phyloP scores from a whole-genome alignment of 2,113 vertebrate genomes.

The Spilogale gracilis region DNA sequence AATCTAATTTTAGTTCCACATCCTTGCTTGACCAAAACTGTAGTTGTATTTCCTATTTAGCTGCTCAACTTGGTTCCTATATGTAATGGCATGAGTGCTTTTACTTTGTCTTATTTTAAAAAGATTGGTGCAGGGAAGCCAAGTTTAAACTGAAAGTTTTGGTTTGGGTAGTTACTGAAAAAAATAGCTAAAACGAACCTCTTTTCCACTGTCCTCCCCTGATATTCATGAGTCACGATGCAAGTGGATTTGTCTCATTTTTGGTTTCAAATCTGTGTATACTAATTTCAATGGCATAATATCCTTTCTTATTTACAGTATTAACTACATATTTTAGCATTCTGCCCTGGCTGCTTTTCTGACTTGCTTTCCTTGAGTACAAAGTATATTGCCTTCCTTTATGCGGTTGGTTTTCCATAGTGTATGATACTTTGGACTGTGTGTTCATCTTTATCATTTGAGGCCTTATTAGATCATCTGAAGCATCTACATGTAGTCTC shows the following conservation, averaged over 20 bases:
- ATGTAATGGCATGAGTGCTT: neutral
- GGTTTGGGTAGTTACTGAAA: neutral
- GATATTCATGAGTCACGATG: neutral
- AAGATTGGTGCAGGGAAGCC: neutral
- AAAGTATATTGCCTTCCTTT: neutral
- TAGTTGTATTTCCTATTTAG: neutral
- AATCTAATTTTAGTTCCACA: conserved; percentile 47
- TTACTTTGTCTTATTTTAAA: conserved; percentile 15
- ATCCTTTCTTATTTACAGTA: neutral
- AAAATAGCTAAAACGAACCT: neutral
- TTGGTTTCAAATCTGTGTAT: neutral
- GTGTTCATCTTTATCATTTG: neutral
- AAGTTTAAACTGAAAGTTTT: conserved; percentile 20
- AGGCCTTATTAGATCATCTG: neutral
- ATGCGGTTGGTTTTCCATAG: neutral
- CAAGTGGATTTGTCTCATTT: neutral
- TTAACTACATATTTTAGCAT: neutral
- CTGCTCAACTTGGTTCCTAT: neutral
- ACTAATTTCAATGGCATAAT: neutral
- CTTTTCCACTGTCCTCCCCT: neutral
- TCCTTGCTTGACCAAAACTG: neutral
- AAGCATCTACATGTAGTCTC: neutral
- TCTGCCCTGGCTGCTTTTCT: neutral
- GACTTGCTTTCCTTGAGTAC: neutral
- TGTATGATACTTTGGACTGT: neutral